Base-by-base conservation (phyloP, 2,888 invertebrate genomes). In the Corbicula japonica region DNA sequence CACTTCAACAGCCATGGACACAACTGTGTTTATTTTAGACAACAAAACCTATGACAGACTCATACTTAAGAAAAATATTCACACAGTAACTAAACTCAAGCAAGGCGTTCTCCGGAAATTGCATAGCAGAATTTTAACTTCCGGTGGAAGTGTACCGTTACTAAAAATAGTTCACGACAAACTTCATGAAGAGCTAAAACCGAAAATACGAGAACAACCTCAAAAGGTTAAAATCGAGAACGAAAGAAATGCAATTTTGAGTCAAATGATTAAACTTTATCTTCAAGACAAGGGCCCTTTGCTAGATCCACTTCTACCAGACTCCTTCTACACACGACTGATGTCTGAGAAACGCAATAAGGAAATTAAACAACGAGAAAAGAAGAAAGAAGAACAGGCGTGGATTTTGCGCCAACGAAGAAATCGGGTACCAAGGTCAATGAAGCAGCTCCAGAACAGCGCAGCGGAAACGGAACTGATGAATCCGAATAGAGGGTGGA, bases 31-130 rank as follows among this genome's bases (percentile, higher is more conserved):
- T 80, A 80, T 88, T 30, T 83, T 92, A 1, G 90, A 90, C 54
- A 75, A 76, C 28, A 91, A 91, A 74, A 92, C 90, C 63, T 89
- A 87, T 65, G 92, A 91, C 35, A 76, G 92, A 18, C 71, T 92
- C 6, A 82, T 91, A 21, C 68, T 85, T 0, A 87, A 86, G 71
- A 88, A 88, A 76, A 85, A 88, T 38, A 60, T 72, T 15, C 84
- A 85, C 34, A 87, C 89, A 2, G 70, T 86, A 18, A 74, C 63
- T 0, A 76, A 72, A 48, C 76, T 89, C 18, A 84, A 87, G 71
- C 76, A 86, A 44, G 83, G 81, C 15, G 88, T 87, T 30, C 75
- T 85, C 8, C 79, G 83, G 52, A 89, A 88, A 71, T 58, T 88
- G 15, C 76, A 75, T 15, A 80, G 84, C 34, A 74, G 89, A 58